Conservation (phyloP, 2,888 invertebrate genomes). For the Aspidiotus rigidus region DNA sequence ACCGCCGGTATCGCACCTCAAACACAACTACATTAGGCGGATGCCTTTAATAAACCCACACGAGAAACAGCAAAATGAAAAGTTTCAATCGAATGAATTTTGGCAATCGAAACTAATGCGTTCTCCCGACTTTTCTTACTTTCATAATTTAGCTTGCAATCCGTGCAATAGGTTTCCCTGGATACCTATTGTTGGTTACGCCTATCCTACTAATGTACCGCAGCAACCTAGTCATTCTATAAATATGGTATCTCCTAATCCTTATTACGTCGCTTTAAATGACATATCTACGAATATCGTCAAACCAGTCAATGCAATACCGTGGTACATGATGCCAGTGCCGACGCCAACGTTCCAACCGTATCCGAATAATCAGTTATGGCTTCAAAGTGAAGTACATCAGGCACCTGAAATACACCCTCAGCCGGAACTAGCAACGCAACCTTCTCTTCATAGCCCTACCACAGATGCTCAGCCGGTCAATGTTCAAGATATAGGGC, state of each 20-base stretch:
- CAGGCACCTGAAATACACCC: neutral
- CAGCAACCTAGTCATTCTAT: neutral
- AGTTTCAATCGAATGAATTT: neutral
- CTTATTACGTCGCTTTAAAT: conserved; percentile 25
- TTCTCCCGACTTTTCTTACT: neutral
- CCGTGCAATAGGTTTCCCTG: conserved; percentile 72
- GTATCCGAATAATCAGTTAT: conserved; percentile 5
- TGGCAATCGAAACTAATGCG: neutral
- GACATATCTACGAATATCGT: conserved; percentile 18
- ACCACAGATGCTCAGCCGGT: neutral
- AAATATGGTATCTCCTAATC: neutral
- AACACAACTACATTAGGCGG: neutral
- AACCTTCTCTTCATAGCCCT: neutral
- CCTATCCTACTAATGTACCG: conserved; percentile 47
- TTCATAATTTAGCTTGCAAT: conserved; percentile 49
- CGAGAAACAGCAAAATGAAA: neutral
- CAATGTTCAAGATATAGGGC: neutral
- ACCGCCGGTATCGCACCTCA: neutral
- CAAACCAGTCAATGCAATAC: conserved; percentile 18
- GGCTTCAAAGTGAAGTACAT: too few relatives aligned
- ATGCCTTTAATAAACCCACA: neutral
- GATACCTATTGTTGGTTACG: conserved; percentile 55
- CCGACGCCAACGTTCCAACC: conserved; percentile 6
- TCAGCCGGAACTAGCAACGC: neutral
- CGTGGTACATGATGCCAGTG: conserved; percentile 1